Conservation (phyloP, 2,888 invertebrate species). For the Rhingia campestris region DNA sequence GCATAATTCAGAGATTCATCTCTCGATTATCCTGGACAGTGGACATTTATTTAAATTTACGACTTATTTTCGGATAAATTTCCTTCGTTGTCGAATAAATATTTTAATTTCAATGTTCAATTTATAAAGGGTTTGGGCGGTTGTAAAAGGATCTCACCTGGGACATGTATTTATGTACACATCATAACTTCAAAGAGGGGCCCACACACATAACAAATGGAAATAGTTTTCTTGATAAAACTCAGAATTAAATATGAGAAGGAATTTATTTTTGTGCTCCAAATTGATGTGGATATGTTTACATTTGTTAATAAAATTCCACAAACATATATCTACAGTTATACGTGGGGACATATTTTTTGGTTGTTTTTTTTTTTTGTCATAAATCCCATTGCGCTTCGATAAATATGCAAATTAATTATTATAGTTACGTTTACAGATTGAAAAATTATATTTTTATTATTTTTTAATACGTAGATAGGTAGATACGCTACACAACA, state of each 20-base stretch:
- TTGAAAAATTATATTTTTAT: slow-evolving; percentile 49
- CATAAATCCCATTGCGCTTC: slow-evolving; percentile 32
- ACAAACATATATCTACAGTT: neutral
- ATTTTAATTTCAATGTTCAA: slow-evolving; percentile 45
- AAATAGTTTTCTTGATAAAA: slow-evolving; percentile 11
- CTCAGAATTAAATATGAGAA: neutral
- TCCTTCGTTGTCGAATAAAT: slow-evolving; percentile 45
- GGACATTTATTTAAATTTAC: slow-evolving; percentile 39
- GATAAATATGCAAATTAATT: slow-evolving; percentile 63
- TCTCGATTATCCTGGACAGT: neutral
- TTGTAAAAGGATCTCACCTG: slow-evolving; percentile 40
- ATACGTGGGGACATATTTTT: neutral
- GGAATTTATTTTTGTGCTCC: neutral
- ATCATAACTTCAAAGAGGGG: slow-evolving; percentile 22
- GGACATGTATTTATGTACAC: slow-evolving; percentile 7
- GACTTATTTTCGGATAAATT: slow-evolving; percentile 37
- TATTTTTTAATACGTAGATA: slow-evolving; percentile 15
- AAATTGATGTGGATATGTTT: slow-evolving; percentile 3
- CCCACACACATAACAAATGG: neutral
- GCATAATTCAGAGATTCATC: slow-evolving; percentile 26
- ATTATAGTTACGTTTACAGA: slow-evolving; percentile 46
- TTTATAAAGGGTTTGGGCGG: neutral
- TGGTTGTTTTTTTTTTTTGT: slow-evolving; percentile 1
- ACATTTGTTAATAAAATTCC: slow-evolving; percentile 24
- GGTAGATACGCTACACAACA: slow-evolving; percentile 4